Percentiles rank a stretch among this genome's conserved stretches.
These are phyloP conservation scores for Eupsittula cactorum DNA, from an alignment of 2,113 vertebrate genomes.

Conservation along the genomic window DNA sequence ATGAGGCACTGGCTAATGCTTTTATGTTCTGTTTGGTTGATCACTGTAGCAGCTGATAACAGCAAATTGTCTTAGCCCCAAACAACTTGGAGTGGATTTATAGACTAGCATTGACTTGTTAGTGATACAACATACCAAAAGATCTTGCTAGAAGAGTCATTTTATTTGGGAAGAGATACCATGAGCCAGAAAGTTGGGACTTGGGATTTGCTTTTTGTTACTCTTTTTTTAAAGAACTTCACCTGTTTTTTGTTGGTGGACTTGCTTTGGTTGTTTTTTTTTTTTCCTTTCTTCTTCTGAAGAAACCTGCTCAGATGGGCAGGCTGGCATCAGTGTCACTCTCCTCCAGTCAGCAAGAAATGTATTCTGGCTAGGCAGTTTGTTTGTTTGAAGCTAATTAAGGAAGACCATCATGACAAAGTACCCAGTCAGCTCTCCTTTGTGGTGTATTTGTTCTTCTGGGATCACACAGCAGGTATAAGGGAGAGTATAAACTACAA, in stretches of 20 bases:
- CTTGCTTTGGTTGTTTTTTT: neutral
- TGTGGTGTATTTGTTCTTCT: neutral
- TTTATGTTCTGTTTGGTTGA: neutral
- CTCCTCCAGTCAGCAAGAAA: neutral
- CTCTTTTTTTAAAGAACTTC: neutral
- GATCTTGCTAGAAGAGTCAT: neutral
- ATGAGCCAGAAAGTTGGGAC: neutral
- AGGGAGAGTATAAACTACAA: neutral
- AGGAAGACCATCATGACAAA: neutral
- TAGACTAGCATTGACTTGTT: neutral
- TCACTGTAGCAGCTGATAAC: neutral
- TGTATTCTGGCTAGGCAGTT: neutral
- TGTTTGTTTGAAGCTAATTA: neutral
- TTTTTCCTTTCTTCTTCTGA: neutral
- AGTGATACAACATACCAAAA: neutral
- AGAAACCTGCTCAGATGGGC: neutral
- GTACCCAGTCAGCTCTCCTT: neutral
- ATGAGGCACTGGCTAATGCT: neutral
- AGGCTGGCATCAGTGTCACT: neutral
- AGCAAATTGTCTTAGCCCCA: neutral
- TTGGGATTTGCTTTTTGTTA: neutral
- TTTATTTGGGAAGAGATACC: neutral
- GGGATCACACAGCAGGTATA: neutral
- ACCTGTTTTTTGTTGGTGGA: neutral
- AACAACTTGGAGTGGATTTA: neutral